Base-by-base conservation (phyloP, 2,888 invertebrate species). In the Tipula lateralis region DNA sequence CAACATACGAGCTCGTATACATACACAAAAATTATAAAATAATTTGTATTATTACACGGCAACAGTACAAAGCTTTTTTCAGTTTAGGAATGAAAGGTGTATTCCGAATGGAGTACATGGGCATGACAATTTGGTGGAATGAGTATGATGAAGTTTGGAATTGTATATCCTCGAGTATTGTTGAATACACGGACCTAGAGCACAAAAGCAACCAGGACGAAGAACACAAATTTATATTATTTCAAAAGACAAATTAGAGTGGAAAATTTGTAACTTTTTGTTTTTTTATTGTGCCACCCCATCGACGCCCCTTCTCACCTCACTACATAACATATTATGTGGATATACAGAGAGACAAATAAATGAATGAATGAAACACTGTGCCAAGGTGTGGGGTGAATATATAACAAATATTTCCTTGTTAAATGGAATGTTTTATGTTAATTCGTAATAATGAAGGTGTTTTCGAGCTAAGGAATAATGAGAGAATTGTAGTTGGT, bases 201-300 rank as follows among this genome's bases (percentile, higher is more conserved):
- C 9, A 24, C 44, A 44, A 44, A 44, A 44, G 6, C 2, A 44
- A 2, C n/a, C 44, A 66, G 66, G 2, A 24, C 66, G 24, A 66
- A 66, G 24, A 66, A 66, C 9, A 66, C 19, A 66, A 66, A 66
- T 24, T 66, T 66, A n/a, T n/a, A n/a, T 66, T 66, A 9, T 66
- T 66, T 66, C 2, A 66, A 66, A 66, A 66, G 66, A 66, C 66
- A 66, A 66, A 66, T 66, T 66, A 66, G 66, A 66, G 66, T 66
- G 66, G 66, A 66, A 66, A 66, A 66, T 66, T 66, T 66, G 24
- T 66, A 66, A 66, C 9, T 66, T 66, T 66, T 66, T 44, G 32
- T 32, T 32, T 4, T 12, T 36, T 66, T 66, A 2, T 19, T 66
- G 24, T 66, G 19, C 9, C 16, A 16, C 7, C 16, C n/a, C 39